Base-by-base conservation (phyloP, 2,113 vertebrate species). In the Atrichornis clamosus region DNA sequence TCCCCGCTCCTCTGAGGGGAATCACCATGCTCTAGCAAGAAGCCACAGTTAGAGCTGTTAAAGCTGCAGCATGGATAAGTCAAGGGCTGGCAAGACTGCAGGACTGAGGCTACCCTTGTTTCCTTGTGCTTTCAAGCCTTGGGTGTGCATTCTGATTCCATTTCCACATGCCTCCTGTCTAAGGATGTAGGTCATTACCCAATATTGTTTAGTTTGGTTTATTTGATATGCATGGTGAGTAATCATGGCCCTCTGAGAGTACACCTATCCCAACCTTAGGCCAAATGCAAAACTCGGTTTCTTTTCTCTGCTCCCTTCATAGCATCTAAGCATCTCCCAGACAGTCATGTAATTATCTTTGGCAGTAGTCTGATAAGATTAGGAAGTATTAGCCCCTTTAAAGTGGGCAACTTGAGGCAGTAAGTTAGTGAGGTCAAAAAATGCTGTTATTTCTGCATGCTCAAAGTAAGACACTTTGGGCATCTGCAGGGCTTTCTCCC, bases 321-420 rank as follows among this genome's bases (percentile, higher is more conserved):
- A 78, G 64, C 47, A 56, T 81, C 47, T 88, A 35, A 84, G 64
- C 56, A 55, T 90, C 60, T 84, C 32, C 39, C 53, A 89, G 83
- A 20, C 64, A 84, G 73, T 74, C n/a, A 11, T 87, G 64, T 90
- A 78, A 84, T 94, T 89, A 87, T 90, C 90, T 93, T 90, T 26
- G 70, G 85, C 85, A 93, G 78, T 67, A 84, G 85, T 37, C 59
- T 88, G 92, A 87, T 95, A 50, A 92, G 77, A 92, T 96, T 92
- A 91, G 80, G 56, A 89, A 78, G 69, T 62, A 87, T 95, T 93
- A 90, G 60, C 56, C 73, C 80, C 69, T 94, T 80, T 94, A 90
- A 93, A 94, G 60, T 87, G 73, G 68, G 35, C 44, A 92, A 63
- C 60, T 72, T 81, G 68, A 77, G 21, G 33, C 64, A 78, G 13